phyloP scores from a whole-genome alignment of 2,797 vertebrate genomes.

The Allobates femoralis region DNA sequence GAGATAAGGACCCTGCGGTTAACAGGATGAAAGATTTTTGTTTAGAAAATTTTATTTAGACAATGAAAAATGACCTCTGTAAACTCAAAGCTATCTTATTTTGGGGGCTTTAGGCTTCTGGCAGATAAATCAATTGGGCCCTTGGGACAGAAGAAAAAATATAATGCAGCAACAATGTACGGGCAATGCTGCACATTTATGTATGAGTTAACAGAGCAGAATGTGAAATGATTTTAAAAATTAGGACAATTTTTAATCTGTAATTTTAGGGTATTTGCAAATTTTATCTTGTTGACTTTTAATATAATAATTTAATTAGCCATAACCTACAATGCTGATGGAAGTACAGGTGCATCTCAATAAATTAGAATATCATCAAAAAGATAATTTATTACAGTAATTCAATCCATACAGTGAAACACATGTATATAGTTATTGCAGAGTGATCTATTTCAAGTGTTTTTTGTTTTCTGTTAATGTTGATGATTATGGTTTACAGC shows the following conservation, averaged over 20 bases:
- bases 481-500: too few relatives aligned
- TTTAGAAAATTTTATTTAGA: constrained; percentile 90
- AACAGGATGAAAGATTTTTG: constrained; percentile 89
- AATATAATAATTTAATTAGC: constrained; percentile 56
- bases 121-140: constrained; percentile 88
- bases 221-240: constrained; percentile 81
- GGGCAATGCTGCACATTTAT: constrained; percentile 81
- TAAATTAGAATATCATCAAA: too few relatives aligned
- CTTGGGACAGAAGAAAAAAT: constrained; percentile 83
- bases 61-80: constrained; percentile 89
- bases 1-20: constrained; percentile 86
- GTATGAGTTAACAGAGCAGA: constrained; percentile 77
- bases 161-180: constrained; percentile 84
- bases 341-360: too few relatives aligned
- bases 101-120: constrained; percentile 86
- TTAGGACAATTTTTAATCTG: constrained; percentile 78
- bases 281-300: constrained; percentile 73
- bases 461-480: too few relatives aligned
- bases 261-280: not conserved
- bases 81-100: constrained; percentile 89
- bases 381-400: too few relatives aligned
- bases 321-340: too few relatives aligned
- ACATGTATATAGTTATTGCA: too few relatives aligned
- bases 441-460: too few relatives aligned
- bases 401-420: too few relatives aligned